Evolutionary conservation across 2,113 vertebrate genomes (phyloP).

Genomic region (Petromus typicus): DNA sequence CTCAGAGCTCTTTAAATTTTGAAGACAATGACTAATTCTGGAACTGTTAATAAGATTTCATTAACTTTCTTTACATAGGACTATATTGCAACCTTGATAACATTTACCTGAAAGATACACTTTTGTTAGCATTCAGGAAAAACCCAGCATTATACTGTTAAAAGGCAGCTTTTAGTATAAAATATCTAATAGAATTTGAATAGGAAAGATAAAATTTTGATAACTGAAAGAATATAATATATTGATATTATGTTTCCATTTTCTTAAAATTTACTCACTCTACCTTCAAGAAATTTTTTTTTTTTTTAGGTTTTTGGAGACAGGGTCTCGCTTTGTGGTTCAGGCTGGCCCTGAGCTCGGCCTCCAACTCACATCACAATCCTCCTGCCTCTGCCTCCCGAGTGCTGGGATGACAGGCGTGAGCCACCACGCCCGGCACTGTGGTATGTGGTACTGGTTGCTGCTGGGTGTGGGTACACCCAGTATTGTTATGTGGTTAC

Average conservation of each 20-base stretch:
- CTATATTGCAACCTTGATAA: not conserved
- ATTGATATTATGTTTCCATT: not conserved
- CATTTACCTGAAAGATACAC: constrained; percentile 11
- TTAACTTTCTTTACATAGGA: constrained; percentile 39
- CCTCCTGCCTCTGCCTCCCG: no score
- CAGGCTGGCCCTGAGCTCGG: no score
- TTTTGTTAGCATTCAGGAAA: not conserved
- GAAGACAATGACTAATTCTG: constrained; percentile 28
- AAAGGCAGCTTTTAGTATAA: constrained; percentile 24
- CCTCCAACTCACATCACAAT: no score
- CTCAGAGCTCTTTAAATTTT: constrained; percentile 31
- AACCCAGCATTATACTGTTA: not conserved
- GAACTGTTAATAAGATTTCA: not conserved
- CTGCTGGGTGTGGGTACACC: no score
- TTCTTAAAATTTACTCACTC: constrained; percentile 48
- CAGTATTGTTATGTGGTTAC: no score
- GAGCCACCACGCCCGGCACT: no score
- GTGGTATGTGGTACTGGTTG: no score
- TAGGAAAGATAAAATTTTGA: constrained; percentile 34
- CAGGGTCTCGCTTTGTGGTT: no score
- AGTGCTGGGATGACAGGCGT: no score
- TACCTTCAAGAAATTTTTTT: constrained; percentile 48
- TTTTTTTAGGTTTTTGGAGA: no score
- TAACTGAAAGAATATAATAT: constrained; percentile 16
- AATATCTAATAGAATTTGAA: constrained; percentile 27